Base-by-base conservation (phyloP, 2,888 invertebrate genomes). In the Lumbricus terrestris region DNA sequence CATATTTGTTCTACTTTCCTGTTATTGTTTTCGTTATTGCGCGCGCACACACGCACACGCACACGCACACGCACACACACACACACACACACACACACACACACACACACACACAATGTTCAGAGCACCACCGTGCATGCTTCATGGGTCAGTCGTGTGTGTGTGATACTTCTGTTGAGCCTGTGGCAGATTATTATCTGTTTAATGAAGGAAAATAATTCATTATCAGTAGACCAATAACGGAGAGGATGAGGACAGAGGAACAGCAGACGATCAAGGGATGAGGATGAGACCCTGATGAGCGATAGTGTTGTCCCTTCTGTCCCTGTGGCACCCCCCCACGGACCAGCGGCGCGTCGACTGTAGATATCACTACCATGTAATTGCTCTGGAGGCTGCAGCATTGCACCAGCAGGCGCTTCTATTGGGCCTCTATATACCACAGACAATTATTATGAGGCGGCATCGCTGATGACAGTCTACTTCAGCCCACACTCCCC, bases 21-120 rank as follows among this genome's bases (percentile, higher is more conserved):
- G 69, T 69, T 69, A 69, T 69, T 69, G 69, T 69, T 69, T 69
- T 69, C n/a, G 69, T 69, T 69, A 69, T 69, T 69, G 69, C 69
- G n/a, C 69, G 16, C n/a, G n/a, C n/a, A n/a, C n/a, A n/a, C n/a
- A n/a, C n/a, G n/a, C n/a, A n/a, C n/a, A n/a, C n/a, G n/a, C n/a
- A n/a, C n/a, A n/a, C n/a, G n/a, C n/a, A n/a, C n/a, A n/a, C n/a
- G n/a, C n/a, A n/a, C n/a, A n/a, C n/a, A n/a, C n/a, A n/a, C n/a
- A n/a, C n/a, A n/a, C n/a, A n/a, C n/a, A n/a, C n/a, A n/a, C n/a
- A n/a, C n/a, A n/a, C n/a, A n/a, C n/a, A n/a, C n/a, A n/a, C n/a
- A n/a, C n/a, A n/a, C n/a, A n/a, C n/a, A n/a, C n/a, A n/a, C n/a
- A n/a, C n/a, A n/a, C 29, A n/a, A 11, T 69, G 69, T 69, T 29